Percentiles rank a stretch among this genome's conserved stretches.
Evolutionary conservation across 2,888 invertebrate species (phyloP).

Genomic region (Mechanitis mazaeus): DNA sequence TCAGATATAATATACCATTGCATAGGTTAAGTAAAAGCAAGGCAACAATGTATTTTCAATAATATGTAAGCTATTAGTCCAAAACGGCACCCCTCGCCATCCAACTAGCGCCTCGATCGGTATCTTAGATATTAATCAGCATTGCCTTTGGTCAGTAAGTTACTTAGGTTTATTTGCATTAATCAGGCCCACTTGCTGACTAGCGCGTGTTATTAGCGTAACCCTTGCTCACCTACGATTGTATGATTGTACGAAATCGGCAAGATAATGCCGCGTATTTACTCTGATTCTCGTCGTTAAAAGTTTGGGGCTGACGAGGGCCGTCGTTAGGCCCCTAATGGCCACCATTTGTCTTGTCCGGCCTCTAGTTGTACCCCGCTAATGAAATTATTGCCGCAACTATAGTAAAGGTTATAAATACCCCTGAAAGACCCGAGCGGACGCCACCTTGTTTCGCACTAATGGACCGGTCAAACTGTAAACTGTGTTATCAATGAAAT

Average conservation of each 20-base stretch:
- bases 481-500: conserved; percentile 77
- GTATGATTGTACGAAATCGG: conserved; percentile 71
- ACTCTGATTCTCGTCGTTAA: conserved; percentile 77
- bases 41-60: background rate
- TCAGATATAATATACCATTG: background rate
- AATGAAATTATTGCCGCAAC: conserved; percentile 78
- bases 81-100: background rate
- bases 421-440: conserved; percentile 63
- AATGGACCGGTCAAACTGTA: conserved; percentile 78
- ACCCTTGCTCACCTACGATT: conserved; percentile 61
- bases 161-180: conserved; percentile 27
- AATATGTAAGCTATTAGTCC: background rate
- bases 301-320: conserved; percentile 73
- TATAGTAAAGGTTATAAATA: conserved; percentile 76
- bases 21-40: background rate
- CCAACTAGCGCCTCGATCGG: conserved; percentile 9
- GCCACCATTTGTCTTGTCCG: conserved; percentile 77
- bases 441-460: conserved; percentile 73
- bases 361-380: conserved; percentile 73
- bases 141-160: conserved; percentile 28
- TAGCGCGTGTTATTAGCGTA: conserved; percentile 50
- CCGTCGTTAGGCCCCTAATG: conserved; percentile 75
- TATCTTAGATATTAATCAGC: conserved; percentile 25
- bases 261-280: conserved; percentile 74
- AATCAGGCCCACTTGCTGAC: conserved; percentile 48